A percentile compares a stretch with the other conserved stretches of the same genome.
phyloP scores from a whole-genome alignment of 2,888 invertebrate genomes.

The Drosophila paranaensis region DNA sequence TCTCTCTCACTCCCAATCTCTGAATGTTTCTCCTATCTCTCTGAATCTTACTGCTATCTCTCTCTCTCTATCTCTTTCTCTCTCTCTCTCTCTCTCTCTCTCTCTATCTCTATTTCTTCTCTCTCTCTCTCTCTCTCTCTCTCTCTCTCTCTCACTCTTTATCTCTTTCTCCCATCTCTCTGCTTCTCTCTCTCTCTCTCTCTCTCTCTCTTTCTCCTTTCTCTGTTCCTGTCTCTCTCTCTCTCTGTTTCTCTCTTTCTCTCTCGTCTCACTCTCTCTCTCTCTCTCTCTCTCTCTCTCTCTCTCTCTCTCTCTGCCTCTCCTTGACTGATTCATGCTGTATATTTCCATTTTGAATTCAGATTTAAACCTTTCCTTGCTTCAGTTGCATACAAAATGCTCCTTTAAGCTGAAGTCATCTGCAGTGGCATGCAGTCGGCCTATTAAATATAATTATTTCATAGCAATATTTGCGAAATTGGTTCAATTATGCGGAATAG shows the following conservation, averaged over 20 bases:
- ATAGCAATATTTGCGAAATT: not conserved
- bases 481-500: conserved; percentile 10
- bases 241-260: not conserved
- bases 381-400: too few relatives aligned
- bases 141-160: not conserved
- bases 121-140: not conserved
- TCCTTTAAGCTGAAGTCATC: too few relatives aligned
- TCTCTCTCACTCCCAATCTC: not conserved
- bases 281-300: too few relatives aligned
- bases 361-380: not conserved
- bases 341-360: not conserved
- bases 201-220: not conserved
- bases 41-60: not conserved
- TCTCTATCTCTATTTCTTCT: not conserved
- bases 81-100: not conserved
- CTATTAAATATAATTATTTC: conserved; percentile 1
- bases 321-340: too few relatives aligned
- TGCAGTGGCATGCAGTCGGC: not conserved
- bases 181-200: too few relatives aligned
- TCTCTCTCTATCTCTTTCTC: not conserved
- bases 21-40: not conserved
- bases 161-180: not conserved
- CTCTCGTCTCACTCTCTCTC: too few relatives aligned
- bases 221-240: not conserved
- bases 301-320: not conserved